Base-by-base conservation (phyloP, 92 coral and sea anemone species). In the Chrysogorgia sp. region DNA sequence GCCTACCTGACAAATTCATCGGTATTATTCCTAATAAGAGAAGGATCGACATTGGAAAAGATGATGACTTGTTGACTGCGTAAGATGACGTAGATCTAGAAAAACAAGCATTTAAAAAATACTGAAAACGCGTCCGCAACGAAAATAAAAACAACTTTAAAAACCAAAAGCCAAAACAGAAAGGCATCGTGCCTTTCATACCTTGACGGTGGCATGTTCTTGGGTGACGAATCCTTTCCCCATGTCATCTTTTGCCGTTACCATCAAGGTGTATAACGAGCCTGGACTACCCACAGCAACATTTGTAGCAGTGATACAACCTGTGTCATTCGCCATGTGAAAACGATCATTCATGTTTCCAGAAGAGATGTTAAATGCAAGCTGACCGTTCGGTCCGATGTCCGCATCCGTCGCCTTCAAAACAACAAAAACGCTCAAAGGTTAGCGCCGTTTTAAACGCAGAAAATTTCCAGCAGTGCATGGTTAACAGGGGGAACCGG, bases 341-440 rank as follows among this genome's bases (percentile, higher is more conserved):
- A 93, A 93, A 84, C 78, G 92, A 24, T 93, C 90, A 2, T 90
- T 92, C 35, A 89, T 85, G 57, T 93, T 88, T 29, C 98, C 98
- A 20, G 96, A 86, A 34, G 88, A 55, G 37, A 93, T 91, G 45
- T 96, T 90, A 10, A 90, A 93, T 1, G 79, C 85, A 29, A 89
- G 85, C 30, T 90, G 58, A 47, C 98, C 89, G 77, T 81, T 91
- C 59, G 86, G 82, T 15, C 96, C 96, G 2, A 70, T 84, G 83
- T 93, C 98, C 21, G 87, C 79, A 69, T 93, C 98, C 23, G 84
- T 85, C 7, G 97, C 96, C 97, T 93, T 61, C 20, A 43, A 82
- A 10, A 30, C 23, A 37, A 48, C 10, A 34, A 74, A 25, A 37
- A 34, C 17, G 50, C n/a, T n/a, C n/a, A 22, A 15, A 17, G 3